These are phyloP conservation scores for Syngnathus scovelli DNA, from an alignment of 2,113 vertebrate species.

Conservation along the genomic window DNA sequence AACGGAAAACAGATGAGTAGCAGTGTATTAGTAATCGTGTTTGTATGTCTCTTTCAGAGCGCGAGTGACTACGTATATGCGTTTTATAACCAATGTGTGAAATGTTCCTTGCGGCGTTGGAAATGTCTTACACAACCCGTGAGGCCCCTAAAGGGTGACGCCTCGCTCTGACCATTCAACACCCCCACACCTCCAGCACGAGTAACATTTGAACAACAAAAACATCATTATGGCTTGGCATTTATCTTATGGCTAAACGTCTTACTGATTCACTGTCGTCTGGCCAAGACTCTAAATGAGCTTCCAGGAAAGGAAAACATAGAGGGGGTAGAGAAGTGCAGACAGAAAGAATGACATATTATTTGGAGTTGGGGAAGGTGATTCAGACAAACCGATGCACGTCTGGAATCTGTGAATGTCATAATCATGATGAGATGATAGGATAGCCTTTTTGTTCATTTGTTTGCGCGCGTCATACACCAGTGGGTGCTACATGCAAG, in stretches of 20 bases:
- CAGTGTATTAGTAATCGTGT: conserved; percentile 44
- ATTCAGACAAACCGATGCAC: conserved; percentile 55
- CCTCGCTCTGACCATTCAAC: conserved; percentile 16
- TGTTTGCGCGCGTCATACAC: conserved; percentile 25
- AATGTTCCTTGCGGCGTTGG: conserved; percentile 52
- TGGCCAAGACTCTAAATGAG: conserved; percentile 45
- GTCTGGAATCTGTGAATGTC: conserved; percentile 57
- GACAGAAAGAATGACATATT: conserved; percentile 36
- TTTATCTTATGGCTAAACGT: conserved; percentile 38
- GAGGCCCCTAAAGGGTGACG: conserved; percentile 14
- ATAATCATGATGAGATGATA: conserved; percentile 53
- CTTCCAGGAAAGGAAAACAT: conserved; percentile 53
- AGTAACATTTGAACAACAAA: conserved; percentile 41
- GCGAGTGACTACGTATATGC: conserved; percentile 48
- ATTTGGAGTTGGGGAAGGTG: conserved; percentile 52
- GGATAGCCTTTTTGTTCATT: conserved; percentile 53
- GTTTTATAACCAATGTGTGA: conserved; percentile 53
- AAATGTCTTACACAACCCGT: conserved; percentile 45
- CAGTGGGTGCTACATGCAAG: conserved; percentile 37
- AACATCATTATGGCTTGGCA: conserved; percentile 34
- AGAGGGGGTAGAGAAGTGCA: conserved; percentile 27
- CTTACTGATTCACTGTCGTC: conserved; percentile 62
- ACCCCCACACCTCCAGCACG: conserved; percentile 21
- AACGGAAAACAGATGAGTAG: not conserved
- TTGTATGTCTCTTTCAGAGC: conserved; percentile 42